phyloP scores from a whole-genome alignment of 2,888 invertebrate species.

The Nephrotoma flavescens region DNA sequence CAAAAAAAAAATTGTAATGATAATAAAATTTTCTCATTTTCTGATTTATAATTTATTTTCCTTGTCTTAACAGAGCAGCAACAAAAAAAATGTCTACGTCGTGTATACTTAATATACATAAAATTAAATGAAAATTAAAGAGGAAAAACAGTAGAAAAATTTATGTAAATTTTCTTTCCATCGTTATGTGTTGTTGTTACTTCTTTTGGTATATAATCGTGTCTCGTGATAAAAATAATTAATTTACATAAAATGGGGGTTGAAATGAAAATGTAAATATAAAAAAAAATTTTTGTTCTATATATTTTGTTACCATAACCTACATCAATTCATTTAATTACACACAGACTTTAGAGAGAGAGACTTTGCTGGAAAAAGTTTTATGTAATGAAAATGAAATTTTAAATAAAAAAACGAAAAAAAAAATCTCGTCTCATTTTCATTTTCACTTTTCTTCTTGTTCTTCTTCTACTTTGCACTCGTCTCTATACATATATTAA shows the following conservation, averaged over 20 bases:
- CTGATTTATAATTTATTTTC: neutral
- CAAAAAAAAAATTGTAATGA: neutral
- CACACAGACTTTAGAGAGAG: neutral
- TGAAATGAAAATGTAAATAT: neutral
- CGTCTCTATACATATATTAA: neutral
- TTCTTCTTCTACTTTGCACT: neutral
- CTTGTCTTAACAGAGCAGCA: neutral
- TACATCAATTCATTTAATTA: neutral
- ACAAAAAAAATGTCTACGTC: neutral
- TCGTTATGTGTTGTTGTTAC: neutral
- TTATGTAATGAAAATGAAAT: neutral
- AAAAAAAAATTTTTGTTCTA: neutral
- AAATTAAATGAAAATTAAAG: neutral
- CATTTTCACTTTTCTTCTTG: neutral
- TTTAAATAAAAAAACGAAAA: neutral
- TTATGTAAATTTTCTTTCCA: neutral
- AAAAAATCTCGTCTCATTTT: neutral
- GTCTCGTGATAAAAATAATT: neutral
- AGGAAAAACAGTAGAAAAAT: neutral
- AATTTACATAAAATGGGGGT: neutral
- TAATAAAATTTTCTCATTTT: neutral
- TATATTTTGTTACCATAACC: neutral
- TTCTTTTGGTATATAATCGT: neutral
- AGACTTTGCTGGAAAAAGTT: neutral
- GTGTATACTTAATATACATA: neutral